Conservation (phyloP, 2,797 vertebrate species). For the Poecile montanus region DNA sequence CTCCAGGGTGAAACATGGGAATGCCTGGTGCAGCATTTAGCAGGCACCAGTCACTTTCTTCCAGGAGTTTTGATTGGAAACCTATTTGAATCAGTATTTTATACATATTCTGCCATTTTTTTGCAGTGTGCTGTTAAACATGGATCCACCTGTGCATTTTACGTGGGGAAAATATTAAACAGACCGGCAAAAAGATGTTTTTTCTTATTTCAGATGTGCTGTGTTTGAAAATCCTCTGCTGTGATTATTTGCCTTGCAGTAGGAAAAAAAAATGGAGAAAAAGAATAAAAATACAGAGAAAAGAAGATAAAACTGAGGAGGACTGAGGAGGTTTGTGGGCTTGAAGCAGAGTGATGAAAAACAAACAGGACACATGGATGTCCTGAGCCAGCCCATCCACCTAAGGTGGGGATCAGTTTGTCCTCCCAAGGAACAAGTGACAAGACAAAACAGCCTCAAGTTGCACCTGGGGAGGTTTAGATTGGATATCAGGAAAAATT, state of each 20-base stretch:
- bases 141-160: neutral
- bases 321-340: neutral
- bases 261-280: neutral
- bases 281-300: neutral
- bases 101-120: neutral
- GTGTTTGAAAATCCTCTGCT: neutral
- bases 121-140: neutral
- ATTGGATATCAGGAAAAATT: neutral
- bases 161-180: neutral
- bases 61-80: neutral
- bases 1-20: neutral
- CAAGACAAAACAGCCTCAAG: neutral
- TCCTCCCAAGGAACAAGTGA: neutral
- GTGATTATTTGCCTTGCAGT: neutral
- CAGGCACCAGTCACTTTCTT: neutral
- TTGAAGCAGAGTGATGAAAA: neutral
- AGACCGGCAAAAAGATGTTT: neutral
- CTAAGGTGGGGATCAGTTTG: neutral
- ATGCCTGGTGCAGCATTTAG: rapidly evolving
- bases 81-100: neutral
- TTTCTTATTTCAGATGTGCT: neutral
- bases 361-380: rapidly evolving
- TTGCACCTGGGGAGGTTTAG: neutral
- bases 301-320: neutral
- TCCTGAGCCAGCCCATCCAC: neutral